Evolutionary conservation across 1,140 invertebrate genomes (phyloP).

Genomic region (Zaprionus camerounensis): DNA sequence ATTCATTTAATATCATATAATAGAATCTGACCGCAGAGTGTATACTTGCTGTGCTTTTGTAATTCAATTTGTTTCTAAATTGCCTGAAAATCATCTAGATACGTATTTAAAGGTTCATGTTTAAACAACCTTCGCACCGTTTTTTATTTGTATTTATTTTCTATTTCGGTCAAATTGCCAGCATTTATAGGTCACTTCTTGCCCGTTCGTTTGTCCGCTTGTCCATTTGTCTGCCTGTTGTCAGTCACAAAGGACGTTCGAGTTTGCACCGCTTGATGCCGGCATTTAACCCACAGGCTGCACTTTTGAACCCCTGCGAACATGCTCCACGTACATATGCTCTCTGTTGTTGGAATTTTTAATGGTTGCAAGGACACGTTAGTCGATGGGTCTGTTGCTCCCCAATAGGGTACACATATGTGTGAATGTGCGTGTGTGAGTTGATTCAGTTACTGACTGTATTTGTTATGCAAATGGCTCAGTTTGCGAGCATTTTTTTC

Average conservation of each 20-base stretch:
- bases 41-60: conserved; percentile 1
- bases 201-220: conserved; percentile 17
- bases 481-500: conserved; percentile 53
- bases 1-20: conserved; percentile 11
- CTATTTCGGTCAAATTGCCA: conserved; percentile 30
- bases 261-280: conserved; percentile 46
- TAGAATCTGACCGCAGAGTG: not conserved
- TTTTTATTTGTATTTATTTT: conserved; percentile 28
- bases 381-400: conserved; percentile 30
- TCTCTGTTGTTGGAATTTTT: conserved; percentile 67
- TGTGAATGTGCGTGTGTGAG: conserved; percentile 34
- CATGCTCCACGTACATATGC: conserved; percentile 31
- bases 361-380: conserved; percentile 74
- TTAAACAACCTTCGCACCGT: not conserved
- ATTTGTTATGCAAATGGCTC: conserved; percentile 81
- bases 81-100: not conserved
- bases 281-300: conserved; percentile 60
- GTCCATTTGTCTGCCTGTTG: conserved; percentile 32
- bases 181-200: conserved; percentile 56
- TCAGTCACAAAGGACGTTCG: conserved; percentile 47
- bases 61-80: conserved; percentile 14
- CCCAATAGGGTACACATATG: conserved; percentile 13
- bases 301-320: conserved; percentile 54
- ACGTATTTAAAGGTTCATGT: conserved; percentile 1
- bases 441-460: conserved; percentile 76